These are phyloP conservation scores for Bergia sp. DNA, from an alignment of 92 coral and sea anemone genomes.

Conservation along the genomic window DNA sequence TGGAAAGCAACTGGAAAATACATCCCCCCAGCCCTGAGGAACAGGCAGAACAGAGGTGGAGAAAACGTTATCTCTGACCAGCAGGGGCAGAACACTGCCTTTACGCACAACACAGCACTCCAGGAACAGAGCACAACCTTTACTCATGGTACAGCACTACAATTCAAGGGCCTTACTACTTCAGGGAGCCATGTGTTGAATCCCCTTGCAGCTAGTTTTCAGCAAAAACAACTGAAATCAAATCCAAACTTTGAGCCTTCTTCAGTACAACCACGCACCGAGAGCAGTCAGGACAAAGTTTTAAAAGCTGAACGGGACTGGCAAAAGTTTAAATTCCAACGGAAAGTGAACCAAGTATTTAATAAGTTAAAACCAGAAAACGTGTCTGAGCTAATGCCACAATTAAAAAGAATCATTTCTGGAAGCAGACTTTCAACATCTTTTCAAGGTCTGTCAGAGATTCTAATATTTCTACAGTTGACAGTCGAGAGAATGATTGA, in stretches of 20 bases:
- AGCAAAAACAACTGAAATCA: constrained; percentile 5
- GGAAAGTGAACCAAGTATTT: constrained; percentile 76
- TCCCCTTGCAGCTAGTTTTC: neutral
- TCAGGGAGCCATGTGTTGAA: neutral
- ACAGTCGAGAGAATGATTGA: constrained; percentile 76
- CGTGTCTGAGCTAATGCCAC: constrained; percentile 49
- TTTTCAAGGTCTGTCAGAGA: constrained; percentile 89
- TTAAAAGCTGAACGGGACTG: constrained; percentile 82
- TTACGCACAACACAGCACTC: neutral
- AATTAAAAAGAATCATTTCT: constrained; percentile 62
- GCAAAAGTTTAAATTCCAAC: constrained; percentile 94
- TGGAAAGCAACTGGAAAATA: constrained; percentile 38
- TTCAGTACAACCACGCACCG: constrained; percentile 43
- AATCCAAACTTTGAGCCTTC: neutral
- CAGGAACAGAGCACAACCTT: neutral
- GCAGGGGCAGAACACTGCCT: neutral
- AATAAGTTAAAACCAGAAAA: constrained; percentile 57
- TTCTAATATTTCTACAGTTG: constrained; percentile 71
- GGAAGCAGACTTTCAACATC: constrained; percentile 82
- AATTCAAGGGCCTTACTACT: constrained; percentile 7
- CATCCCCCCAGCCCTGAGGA: constrained; percentile 35
- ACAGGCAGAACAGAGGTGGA: constrained; percentile 24
- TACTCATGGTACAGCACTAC: neutral
- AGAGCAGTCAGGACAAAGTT: constrained; percentile 63
- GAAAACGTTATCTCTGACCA: neutral